These are phyloP conservation scores for Ctenodactylus gundi DNA, from an alignment of 2,113 vertebrate genomes.

Conservation along the genomic window DNA sequence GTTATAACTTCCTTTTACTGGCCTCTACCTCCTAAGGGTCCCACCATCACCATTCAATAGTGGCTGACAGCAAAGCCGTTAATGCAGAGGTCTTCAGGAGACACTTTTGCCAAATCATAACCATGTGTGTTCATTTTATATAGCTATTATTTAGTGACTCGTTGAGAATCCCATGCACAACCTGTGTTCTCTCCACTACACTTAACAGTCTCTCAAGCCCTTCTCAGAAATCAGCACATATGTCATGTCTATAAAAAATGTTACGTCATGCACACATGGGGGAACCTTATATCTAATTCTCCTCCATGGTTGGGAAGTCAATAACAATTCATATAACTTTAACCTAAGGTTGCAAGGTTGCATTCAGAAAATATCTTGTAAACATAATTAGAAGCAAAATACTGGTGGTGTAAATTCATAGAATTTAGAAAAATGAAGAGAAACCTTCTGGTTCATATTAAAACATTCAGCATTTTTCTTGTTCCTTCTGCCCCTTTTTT, in stretches of 20 bases:
- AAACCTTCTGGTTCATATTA: constrained; percentile 13
- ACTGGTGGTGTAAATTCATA: neutral
- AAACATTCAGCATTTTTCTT: constrained; percentile 30
- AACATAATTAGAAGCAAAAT: constrained; percentile 26
- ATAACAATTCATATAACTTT: neutral
- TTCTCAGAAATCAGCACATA: neutral
- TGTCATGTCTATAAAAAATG: neutral
- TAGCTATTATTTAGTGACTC: neutral
- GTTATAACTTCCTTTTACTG: too few species aligned
- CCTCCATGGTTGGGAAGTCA: neutral
- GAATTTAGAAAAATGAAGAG: neutral
- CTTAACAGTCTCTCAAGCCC: neutral
- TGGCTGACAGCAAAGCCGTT: neutral
- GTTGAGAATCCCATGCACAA: neutral
- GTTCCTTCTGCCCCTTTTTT: neutral
- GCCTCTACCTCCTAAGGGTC: neutral
- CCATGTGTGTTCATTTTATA: neutral
- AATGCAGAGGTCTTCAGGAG: neutral
- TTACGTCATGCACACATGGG: neutral
- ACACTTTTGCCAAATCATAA: neutral
- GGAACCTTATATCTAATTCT: neutral
- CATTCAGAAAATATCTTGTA: neutral
- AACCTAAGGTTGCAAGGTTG: neutral
- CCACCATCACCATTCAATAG: neutral
- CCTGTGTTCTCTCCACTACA: neutral